Evolutionary conservation across 2,113 vertebrate species (phyloP).

Genomic region (Terrapene triunguis): DNA sequence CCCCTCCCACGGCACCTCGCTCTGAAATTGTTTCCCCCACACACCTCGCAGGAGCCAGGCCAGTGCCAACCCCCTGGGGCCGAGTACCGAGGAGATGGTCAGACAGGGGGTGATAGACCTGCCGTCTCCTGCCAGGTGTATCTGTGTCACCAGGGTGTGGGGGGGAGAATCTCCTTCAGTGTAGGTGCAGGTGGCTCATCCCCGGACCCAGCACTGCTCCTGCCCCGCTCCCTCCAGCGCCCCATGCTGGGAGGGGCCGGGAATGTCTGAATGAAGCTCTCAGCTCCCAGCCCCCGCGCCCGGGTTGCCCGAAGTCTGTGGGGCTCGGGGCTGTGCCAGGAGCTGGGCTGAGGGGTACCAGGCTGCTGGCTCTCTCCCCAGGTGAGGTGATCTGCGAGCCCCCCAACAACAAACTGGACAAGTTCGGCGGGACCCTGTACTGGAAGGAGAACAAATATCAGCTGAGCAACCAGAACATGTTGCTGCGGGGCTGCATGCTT

Average conservation of each 20-base stretch:
- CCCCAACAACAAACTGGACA: slow-evolving; percentile 97
- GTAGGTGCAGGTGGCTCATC: too few species aligned
- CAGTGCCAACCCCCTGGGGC: not conserved
- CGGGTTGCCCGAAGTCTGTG: too few species aligned
- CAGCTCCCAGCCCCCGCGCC: too few species aligned
- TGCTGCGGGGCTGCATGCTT: slow-evolving; percentile 93
- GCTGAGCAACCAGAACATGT: slow-evolving; percentile 94
- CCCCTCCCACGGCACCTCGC: fast-evolving
- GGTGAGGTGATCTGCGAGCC: slow-evolving; percentile 95
- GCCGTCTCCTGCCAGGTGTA: too few species aligned
- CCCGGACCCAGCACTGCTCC: not conserved
- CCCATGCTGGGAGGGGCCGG: too few species aligned
- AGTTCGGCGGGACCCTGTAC: slow-evolving; percentile 89
- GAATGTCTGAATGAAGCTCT: not conserved
- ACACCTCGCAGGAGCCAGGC: too few species aligned
- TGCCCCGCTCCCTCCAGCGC: not conserved
- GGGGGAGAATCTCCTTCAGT: too few species aligned
- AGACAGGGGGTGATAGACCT: too few species aligned
- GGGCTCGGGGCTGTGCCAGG: not conserved
- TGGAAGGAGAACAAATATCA: slow-evolving; percentile 90
- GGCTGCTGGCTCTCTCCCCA: slow-evolving; percentile 27
- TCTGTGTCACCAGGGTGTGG: too few species aligned
- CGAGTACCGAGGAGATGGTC: too few species aligned
- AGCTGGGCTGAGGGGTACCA: not conserved
- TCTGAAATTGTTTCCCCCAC: too few species aligned